Conservation (phyloP, 2,113 vertebrate species). For the Bothrops jararaca region DNA sequence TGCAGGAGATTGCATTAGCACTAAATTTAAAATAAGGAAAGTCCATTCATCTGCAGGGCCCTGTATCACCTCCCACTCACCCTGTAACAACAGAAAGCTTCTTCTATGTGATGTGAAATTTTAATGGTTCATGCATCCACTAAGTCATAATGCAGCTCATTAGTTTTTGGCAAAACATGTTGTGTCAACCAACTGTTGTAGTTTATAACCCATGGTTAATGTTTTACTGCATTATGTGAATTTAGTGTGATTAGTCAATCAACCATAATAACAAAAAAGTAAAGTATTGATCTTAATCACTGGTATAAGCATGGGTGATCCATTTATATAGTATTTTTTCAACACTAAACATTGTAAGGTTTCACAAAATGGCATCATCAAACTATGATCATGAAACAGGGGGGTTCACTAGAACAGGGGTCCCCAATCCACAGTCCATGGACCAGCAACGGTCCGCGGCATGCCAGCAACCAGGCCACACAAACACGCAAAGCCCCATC, state of each 20-base stretch:
- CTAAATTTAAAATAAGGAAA: background rate
- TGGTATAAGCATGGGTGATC: background rate
- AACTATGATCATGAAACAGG: background rate
- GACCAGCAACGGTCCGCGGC: too few species aligned
- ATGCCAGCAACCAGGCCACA: too few species aligned
- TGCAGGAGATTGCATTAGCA: background rate
- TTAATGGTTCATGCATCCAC: background rate
- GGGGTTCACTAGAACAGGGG: too few species aligned
- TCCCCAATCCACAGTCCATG: too few species aligned
- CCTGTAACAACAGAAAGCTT: background rate
- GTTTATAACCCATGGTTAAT: background rate
- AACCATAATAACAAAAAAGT: background rate
- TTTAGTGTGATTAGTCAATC: background rate
- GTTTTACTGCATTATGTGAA: background rate
- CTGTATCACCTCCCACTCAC: background rate
- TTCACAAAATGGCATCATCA: background rate
- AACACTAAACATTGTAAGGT: background rate
- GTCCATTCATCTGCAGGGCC: background rate
- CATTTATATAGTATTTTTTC: background rate
- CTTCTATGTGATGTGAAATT: background rate
- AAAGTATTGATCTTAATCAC: background rate
- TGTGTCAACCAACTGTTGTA: background rate
- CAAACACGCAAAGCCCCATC: too few species aligned
- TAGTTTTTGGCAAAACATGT: background rate
- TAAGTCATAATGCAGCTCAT: background rate